These are phyloP conservation scores for Edolisoma coerulescens DNA, from an alignment of 2,113 vertebrate species.

Conservation along the genomic window DNA sequence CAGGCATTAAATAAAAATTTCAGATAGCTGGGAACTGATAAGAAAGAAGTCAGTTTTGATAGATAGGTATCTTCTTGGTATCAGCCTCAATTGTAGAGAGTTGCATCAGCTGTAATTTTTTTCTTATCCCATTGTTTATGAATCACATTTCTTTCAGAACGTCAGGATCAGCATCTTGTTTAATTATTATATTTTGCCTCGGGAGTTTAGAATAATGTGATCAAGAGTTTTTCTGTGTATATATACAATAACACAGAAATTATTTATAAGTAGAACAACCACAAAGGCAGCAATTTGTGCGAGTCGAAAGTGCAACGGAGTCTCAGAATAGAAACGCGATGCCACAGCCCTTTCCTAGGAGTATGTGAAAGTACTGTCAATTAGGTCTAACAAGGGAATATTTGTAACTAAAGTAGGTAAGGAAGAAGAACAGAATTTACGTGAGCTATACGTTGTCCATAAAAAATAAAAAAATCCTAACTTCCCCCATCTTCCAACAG, in stretches of 20 bases:
- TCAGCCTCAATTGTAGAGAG: not conserved
- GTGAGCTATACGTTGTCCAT: fast-evolving
- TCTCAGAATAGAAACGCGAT: constrained; percentile 35
- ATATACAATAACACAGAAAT: not conserved
- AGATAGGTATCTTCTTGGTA: not conserved
- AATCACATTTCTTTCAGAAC: not conserved
- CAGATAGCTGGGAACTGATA: not conserved
- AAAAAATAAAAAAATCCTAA: not conserved
- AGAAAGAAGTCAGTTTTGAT: not conserved
- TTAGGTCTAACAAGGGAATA: not conserved
- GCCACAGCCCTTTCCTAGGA: not conserved
- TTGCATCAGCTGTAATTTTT: not conserved
- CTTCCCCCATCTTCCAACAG: fast-evolving
- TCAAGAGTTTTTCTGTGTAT: not conserved
- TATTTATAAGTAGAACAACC: constrained; percentile 28
- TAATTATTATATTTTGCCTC: not conserved
- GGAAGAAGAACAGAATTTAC: not conserved
- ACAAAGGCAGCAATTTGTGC: not conserved
- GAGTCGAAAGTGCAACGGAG: not conserved
- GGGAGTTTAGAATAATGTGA: not conserved
- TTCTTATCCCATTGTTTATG: not conserved
- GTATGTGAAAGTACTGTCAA: not conserved
- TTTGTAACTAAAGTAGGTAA: not conserved
- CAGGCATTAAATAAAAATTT: not conserved
- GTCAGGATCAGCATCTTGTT: not conserved